phyloP scores from a whole-genome alignment of 2,888 invertebrate species.

The Idaea dimidiata region DNA sequence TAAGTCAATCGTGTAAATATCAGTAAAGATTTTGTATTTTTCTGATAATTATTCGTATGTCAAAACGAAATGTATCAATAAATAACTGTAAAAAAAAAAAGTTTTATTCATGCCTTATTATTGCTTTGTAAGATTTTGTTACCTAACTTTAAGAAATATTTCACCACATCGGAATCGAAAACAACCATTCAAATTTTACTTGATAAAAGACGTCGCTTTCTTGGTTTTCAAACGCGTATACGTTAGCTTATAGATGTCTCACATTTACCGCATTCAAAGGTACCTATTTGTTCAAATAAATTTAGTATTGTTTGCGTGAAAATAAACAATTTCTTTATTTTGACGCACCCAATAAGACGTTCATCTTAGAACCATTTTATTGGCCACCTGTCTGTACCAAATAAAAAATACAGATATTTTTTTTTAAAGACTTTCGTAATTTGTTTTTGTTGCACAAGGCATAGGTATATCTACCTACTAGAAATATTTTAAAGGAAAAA shows the following conservation, averaged over 20 bases:
- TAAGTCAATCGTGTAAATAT: not conserved
- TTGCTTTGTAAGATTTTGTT: not conserved
- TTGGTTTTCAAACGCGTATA: not conserved
- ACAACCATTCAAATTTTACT: not conserved
- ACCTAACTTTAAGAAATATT: not conserved
- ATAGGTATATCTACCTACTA: too few species aligned
- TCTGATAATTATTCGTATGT: not conserved
- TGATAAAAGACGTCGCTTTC: not conserved
- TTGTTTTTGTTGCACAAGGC: too few species aligned
- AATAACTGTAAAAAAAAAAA: not conserved
- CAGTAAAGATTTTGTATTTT: not conserved
- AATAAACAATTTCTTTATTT: too few species aligned
- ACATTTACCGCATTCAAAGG: not conserved
- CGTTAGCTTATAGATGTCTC: not conserved
- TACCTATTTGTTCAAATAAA: not conserved
- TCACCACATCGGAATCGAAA: not conserved
- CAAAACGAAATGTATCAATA: not conserved
- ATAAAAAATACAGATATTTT: too few species aligned
- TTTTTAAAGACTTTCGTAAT: too few species aligned
- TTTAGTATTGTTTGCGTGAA: not conserved
- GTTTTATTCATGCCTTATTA: not conserved
- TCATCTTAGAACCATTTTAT: too few species aligned
- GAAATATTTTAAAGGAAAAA: too few species aligned
- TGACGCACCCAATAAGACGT: too few species aligned
- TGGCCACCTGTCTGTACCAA: too few species aligned